Base-by-base conservation (phyloP, 2,113 vertebrate species). In the Trichechus manatus region DNA sequence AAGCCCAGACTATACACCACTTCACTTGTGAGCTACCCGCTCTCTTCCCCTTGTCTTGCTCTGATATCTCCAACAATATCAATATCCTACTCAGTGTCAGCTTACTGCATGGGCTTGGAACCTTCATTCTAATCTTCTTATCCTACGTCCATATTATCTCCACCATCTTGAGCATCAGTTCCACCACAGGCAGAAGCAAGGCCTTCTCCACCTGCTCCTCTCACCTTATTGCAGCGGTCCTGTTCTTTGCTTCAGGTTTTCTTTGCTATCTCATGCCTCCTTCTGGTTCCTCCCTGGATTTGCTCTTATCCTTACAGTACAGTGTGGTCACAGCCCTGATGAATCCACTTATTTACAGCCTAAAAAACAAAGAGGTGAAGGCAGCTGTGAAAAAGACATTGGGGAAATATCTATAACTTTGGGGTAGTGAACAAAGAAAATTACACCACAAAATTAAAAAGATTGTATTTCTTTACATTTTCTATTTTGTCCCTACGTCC, bases 21-120 rank as follows among this genome's bases (percentile, higher is more conserved):
- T 98, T 98, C 98, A 99, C 98, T 98, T 99, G 98, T 98, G 98
- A 98, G 98, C 97, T 97, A 97, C 98, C 98, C 31, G 44, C 72
- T 68, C 80, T 93, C 0, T 68, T 87, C 5, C 7, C 47, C 31
- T 74, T 79, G 4, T 93, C 83, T 56, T 87, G 74, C 74, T 78
- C 47, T 44, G 44, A 70, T 66, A 27, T 68, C 44, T 68, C 74
- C 61, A 53, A 23, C n/a, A 93, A n/a, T 23, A 10, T 31, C 27
- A 50, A 11, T 23, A 27, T 39, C 72, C 10, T 74, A 3, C 36
- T 74, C 72, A 29, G 36, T n/a, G 39, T 3, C 72, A 74, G 19
- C 36, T 29, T 74, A 9, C n/a, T 39, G 8, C 72, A 39, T 74
- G 42, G 77, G 2, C 29, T 79, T 83, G 50, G 33, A 72, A 83